A percentile compares a stretch with the other conserved stretches of the same genome.
phyloP scores from a whole-genome alignment of 2,888 invertebrate species.

The Adelognathus sp. region DNA sequence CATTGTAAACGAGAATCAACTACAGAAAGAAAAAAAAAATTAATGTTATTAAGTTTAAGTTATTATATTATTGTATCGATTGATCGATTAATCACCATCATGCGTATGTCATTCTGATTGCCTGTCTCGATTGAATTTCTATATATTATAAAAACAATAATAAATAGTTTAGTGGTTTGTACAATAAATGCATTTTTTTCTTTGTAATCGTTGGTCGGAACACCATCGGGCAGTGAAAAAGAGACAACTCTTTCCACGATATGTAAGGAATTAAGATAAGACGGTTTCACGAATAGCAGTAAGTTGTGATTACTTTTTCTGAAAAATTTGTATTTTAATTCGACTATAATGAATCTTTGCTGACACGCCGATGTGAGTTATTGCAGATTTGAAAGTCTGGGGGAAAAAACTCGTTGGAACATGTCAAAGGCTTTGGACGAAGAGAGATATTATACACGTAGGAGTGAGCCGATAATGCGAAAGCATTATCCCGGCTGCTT shows the following conservation, averaged over 20 bases:
- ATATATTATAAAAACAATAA: constrained; percentile 65
- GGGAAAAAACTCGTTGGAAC: neutral
- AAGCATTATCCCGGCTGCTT: constrained; percentile 50
- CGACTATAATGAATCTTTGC: neutral
- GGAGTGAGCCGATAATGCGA: constrained; percentile 63
- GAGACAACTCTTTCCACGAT: neutral
- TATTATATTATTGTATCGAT: too few species aligned
- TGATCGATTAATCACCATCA: constrained; percentile 62
- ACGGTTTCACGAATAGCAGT: neutral
- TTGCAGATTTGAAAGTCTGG: neutral
- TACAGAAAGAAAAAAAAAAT: constrained; percentile 54
- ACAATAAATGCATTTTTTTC: constrained; percentile 42
- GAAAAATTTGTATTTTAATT: neutral
- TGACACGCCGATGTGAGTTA: constrained; percentile 7
- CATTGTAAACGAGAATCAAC: too few species aligned
- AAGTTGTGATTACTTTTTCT: neutral
- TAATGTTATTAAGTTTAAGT: constrained; percentile 56
- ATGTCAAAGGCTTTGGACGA: constrained; percentile 61
- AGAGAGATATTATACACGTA: constrained; percentile 56
- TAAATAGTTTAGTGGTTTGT: constrained; percentile 72
- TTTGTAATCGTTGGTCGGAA: neutral
- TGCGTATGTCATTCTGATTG: constrained; percentile 66
- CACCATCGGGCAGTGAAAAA: neutral
- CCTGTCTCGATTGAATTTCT: constrained; percentile 66
- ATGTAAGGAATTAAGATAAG: neutral